Conservation (phyloP, 2,113 vertebrate genomes). For the Chaenocephalus aceratus region DNA sequence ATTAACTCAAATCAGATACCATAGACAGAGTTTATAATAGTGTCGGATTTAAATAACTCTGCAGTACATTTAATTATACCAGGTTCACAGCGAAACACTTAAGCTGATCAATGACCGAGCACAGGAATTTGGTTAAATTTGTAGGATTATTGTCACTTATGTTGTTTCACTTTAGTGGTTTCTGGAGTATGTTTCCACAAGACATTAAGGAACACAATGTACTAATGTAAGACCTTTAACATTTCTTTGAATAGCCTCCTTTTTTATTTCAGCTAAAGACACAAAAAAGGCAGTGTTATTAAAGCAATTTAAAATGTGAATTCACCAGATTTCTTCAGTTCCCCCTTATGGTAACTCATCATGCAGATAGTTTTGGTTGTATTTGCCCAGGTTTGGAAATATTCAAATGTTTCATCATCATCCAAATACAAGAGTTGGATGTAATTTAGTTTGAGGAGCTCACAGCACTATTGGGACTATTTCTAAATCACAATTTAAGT, state of each 20-base stretch:
- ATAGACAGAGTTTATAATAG: conserved; percentile 31
- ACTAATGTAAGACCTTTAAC: neutral
- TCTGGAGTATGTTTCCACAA: conserved; percentile 16
- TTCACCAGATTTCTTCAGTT: conserved; percentile 17
- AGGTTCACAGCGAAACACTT: conserved; percentile 4
- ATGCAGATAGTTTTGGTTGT: conserved; percentile 28
- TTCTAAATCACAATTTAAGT: neutral
- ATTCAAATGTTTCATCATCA: conserved; percentile 6
- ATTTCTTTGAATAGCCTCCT: neutral
- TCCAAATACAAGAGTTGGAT: neutral
- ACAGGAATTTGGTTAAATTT: conserved; percentile 26
- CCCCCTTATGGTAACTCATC: neutral
- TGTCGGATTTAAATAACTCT: conserved; percentile 21
- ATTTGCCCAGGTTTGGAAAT: conserved; percentile 7
- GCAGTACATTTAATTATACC: conserved; percentile 35
- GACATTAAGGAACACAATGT: conserved; percentile 13
- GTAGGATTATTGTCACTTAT: neutral
- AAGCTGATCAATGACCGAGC: conserved; percentile 12
- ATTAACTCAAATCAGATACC: conserved; percentile 45
- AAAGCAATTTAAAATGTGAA: conserved; percentile 9
- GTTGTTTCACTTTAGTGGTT: neutral
- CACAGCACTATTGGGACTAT: neutral
- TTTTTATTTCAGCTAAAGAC: conserved; percentile 17
- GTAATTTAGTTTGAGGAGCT: neutral
- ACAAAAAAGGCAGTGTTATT: neutral